A percentile compares a stretch with the other conserved stretches of the same genome.
phyloP scores from a whole-genome alignment of 2,113 vertebrate genomes.

The Dicerorhinus sumatrensis region DNA sequence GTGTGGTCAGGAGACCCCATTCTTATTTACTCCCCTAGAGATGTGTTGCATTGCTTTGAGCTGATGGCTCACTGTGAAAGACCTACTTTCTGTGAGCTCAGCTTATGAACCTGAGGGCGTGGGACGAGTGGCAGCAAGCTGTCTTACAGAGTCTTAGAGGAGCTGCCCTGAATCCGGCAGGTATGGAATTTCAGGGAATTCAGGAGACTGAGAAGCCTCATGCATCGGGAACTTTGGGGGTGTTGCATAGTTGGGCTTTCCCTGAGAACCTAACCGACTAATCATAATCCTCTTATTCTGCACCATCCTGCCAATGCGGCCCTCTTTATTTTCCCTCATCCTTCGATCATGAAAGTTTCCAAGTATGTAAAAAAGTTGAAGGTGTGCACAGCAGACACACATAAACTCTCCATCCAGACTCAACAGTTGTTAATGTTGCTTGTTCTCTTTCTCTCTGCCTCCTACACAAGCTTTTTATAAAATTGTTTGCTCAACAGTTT shows the following conservation, averaged over 20 bases:
- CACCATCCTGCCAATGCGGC: fast-evolving
- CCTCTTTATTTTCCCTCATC: not conserved
- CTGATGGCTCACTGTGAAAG: not conserved
- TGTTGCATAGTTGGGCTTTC: too few species aligned
- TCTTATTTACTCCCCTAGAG: not conserved
- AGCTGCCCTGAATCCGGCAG: fast-evolving
- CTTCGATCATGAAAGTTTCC: not conserved
- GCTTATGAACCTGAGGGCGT: not conserved
- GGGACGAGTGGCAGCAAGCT: too few species aligned
- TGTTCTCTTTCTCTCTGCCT: not conserved
- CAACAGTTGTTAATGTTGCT: not conserved
- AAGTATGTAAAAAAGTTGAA: not conserved
- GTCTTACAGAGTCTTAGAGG: not conserved
- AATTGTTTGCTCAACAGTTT: not conserved
- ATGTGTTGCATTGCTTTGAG: not conserved
- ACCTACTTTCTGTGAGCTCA: not conserved
- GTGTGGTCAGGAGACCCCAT: fast-evolving
- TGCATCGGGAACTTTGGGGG: not conserved
- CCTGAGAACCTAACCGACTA: not conserved
- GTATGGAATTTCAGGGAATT: not conserved
- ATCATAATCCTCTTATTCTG: not conserved
- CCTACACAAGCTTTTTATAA: not conserved
- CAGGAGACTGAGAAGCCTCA: not conserved
- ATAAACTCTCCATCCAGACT: too few species aligned
- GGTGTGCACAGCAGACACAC: not conserved